phyloP scores from a whole-genome alignment of 53 echinoderm and acorn worm species.

The Temnopleurus reevesii region DNA sequence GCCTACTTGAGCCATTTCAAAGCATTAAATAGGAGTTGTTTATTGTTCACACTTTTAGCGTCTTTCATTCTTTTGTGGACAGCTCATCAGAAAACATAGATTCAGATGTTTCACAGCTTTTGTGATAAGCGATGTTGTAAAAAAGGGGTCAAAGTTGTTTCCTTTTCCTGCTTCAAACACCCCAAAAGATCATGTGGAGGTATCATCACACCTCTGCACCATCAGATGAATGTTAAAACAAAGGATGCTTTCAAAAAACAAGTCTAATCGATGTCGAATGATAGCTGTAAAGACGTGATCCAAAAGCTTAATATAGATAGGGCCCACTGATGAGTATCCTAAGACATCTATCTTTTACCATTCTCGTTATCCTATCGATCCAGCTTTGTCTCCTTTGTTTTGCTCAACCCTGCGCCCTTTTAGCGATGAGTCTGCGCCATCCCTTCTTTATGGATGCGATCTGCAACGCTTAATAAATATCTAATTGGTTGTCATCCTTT shows the following conservation, averaged over 20 bases:
- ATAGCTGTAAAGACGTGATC: background rate
- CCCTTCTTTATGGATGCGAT: slow-evolving; percentile 20
- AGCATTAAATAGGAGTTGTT: no score
- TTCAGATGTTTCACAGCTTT: no score
- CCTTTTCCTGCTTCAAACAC: no score
- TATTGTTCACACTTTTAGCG: no score
- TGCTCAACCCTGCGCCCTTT: background rate
- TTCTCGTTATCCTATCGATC: slow-evolving; percentile 11
- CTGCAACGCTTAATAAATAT: slow-evolving; percentile 8
- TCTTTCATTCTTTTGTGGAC: no score
- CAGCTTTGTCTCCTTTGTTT: background rate
- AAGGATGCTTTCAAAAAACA: background rate
- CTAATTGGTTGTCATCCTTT: slow-evolving; percentile 37
- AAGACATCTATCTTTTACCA: slow-evolving; percentile 11
- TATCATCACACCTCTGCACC: background rate
- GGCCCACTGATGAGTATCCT: background rate
- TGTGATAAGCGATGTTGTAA: no score
- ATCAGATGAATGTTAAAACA: background rate
- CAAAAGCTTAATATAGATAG: background rate
- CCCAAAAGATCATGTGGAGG: background rate
- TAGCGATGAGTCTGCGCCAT: background rate
- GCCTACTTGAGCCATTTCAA: no score
- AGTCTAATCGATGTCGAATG: slow-evolving; percentile 23
- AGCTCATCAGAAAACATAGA: no score
- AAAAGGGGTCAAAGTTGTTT: no score